Base-by-base conservation (phyloP, 2,888 invertebrate species). In the Caenorhabditis angaria region DNA sequence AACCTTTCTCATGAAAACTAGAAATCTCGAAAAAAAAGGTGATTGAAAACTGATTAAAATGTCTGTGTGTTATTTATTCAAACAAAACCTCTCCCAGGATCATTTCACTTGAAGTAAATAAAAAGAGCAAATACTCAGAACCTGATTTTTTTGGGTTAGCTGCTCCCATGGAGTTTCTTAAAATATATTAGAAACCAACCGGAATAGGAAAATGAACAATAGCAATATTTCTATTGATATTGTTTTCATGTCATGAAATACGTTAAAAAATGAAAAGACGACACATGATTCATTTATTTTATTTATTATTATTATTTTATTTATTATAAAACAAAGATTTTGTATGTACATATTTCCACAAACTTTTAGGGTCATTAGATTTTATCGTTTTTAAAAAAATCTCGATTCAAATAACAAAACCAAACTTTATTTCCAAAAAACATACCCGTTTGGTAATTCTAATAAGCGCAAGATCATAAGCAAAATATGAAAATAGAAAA, bases 11-110 rank as follows among this genome's bases (percentile, higher is more conserved):
- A 41, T 18, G 18, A 41, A 41, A 41, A 41, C 41, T 18, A 41
- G 41, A 41, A 41, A 41, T 41, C 41, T 41, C 18, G 2, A 41
- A 41, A 6, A 41, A 41, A 41, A 41, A 41, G 18, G 41, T 41
- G 41, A 41, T 41, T 41, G 41, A 41, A 14, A 41, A 41, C 41
- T 41, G 41, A 41, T 41, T 41, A 41, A 41, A 41, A 41, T 41
- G 41, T 41, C 41, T 18, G 10, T 41, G 41, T 3, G 18, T 41
- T 41, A 41, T 41, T 41, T 41, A 18, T 18, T 5, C 41, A 32
- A 32, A 32, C 32, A 32, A 32, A 32, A 32, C 32, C 10, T 5
- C 10, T 5, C 41, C 18, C 41, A 41, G 18, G 14, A 18, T 41
- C 12, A 32, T 32, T 32, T 32, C 18, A 41, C 41, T 41, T 41